phyloP scores from a whole-genome alignment of 2,797 vertebrate species.

The Rousettus madagascariensis region DNA sequence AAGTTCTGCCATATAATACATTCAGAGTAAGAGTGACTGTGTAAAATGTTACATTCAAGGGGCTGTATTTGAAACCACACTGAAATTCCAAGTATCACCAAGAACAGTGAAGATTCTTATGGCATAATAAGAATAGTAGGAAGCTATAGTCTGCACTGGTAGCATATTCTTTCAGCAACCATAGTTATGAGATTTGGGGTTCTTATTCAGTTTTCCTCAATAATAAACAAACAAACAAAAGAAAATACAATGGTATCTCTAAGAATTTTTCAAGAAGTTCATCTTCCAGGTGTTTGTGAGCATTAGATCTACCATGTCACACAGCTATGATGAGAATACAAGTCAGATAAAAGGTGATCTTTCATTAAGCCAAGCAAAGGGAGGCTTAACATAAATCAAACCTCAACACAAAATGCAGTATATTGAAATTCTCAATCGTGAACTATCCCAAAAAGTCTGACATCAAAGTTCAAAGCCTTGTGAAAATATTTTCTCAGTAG shows the following conservation, averaged over 20 bases:
- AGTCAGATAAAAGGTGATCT: not conserved
- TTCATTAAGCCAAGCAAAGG: not conserved
- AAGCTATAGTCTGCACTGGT: not conserved
- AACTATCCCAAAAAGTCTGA: constrained; percentile 24
- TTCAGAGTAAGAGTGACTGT: not conserved
- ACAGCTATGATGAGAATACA: not conserved
- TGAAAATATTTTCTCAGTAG: constrained; percentile 59
- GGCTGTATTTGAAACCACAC: not conserved
- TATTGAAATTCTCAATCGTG: not conserved
- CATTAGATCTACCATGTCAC: constrained; percentile 2
- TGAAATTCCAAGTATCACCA: not conserved
- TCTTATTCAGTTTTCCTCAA: not conserved
- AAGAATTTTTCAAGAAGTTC: not conserved
- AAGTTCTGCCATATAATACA: not conserved
- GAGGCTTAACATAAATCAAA: constrained; percentile 24
- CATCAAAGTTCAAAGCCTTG: constrained; percentile 35
- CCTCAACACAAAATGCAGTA: not conserved
- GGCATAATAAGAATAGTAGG: not conserved
- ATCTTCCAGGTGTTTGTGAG: not conserved
- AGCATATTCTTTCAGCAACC: not conserved
- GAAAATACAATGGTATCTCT: not conserved
- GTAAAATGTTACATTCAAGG: not conserved
- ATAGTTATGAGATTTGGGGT: not conserved
- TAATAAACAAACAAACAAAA: not conserved
- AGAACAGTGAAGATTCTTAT: not conserved